Base-by-base conservation (phyloP, 2,113 vertebrate species). In the Ictalurus furcatus region DNA sequence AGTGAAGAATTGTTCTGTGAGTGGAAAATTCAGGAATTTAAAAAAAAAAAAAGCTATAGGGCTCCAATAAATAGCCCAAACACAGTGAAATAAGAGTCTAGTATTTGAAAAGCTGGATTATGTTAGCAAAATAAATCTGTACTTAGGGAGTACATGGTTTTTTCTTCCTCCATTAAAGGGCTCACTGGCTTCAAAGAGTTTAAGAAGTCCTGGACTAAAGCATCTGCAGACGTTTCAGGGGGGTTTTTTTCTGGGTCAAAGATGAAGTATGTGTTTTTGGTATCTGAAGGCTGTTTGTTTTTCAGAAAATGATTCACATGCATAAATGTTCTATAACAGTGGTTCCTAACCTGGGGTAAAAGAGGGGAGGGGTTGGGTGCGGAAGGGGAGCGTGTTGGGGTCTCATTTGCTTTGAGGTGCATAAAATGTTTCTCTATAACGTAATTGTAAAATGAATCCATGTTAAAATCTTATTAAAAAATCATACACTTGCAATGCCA, bases 61-160 rank as follows among this genome's bases (percentile, higher is more conserved):
- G 79, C 37, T 25, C 81, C 59, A 84, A 40, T 84, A 63, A 83
- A 83, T 37, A 21, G 30, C 3, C 8, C 19, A 58, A 83, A 83
- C 59, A 61, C 4, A 25, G 0, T 84, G 2, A 61, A 61, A 63
- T 37, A 63, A 19, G 4, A 25, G 58, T 40, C 19, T 84, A 2
- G 19, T 61, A 63, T 44, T 84, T 40, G 11, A 84, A 63, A 84
- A 63, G 5, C 37, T 63, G 19, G 30, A 84, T 63, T 59, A 83
- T 82, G 54, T 58, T 82, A 82, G 56, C n/a, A 81, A 52, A 59
- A 82, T 58, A 21, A 81, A 17, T 81, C 52, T 81, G 79, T 78
- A 44, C 37, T 78, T 44, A 44, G 52, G 25, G 74, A 52, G 40
- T 48, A 21, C 0, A 17, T 81, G 13, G 1, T 30, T 59, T 34